A percentile compares a stretch with the other conserved stretches of the same genome.
Conservation (phyloP, 2,113 vertebrate genomes). For the Cichladusa arquata region DNA sequence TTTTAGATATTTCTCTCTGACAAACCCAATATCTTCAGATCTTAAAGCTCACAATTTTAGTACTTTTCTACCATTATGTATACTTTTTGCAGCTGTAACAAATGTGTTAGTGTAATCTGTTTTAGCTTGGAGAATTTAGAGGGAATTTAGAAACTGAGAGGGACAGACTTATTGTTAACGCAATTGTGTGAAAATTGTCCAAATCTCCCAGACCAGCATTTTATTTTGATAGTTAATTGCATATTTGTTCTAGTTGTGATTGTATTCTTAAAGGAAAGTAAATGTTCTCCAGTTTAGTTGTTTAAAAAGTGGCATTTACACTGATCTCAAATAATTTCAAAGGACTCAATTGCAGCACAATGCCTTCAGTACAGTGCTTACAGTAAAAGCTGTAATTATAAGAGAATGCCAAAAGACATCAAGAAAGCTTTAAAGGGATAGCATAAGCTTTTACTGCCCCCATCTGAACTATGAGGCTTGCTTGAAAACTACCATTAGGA, state of each 20-base stretch:
- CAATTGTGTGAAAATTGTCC: slow-evolving; percentile 7
- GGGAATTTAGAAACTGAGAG: not conserved
- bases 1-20: not conserved
- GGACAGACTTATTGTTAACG: not conserved
- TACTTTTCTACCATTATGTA: not conserved
- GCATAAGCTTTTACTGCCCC: slow-evolving; percentile 73
- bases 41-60: not conserved
- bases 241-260: slow-evolving; percentile 22
- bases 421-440: slow-evolving; percentile 69
- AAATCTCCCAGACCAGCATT: slow-evolving; percentile 24
- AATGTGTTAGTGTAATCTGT: not conserved
- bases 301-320: slow-evolving; percentile 35
- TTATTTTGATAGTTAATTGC: slow-evolving; percentile 62
- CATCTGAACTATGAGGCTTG: slow-evolving; percentile 70
- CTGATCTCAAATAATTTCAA: slow-evolving; percentile 19
- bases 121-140: not conserved
- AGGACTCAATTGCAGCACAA: not conserved
- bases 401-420: slow-evolving; percentile 58
- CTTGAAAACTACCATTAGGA: slow-evolving; percentile 75
- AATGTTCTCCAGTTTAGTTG: slow-evolving; percentile 27
- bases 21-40: not conserved
- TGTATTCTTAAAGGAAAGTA: slow-evolving; percentile 52
- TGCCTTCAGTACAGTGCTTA: slow-evolving; percentile 54
- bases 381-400: slow-evolving; percentile 71
- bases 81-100: not conserved